A percentile compares a stretch with the other conserved stretches of the same genome.
Evolutionary conservation across 2,113 vertebrate species (phyloP).

Genomic region (Pantherophis guttatus): DNA sequence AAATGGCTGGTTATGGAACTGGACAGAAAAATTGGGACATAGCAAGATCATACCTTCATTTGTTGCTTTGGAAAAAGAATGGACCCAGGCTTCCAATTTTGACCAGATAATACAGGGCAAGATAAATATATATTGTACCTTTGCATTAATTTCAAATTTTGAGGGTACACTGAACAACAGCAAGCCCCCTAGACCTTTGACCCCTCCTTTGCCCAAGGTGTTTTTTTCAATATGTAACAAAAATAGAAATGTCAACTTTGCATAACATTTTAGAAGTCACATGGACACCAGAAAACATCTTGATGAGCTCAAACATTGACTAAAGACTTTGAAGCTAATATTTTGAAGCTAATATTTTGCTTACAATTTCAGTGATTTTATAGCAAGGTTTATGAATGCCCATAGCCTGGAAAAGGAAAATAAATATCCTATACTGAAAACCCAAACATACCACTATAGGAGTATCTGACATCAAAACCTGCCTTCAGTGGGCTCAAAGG

Average conservation of each 20-base stretch:
- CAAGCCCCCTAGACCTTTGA: neutral
- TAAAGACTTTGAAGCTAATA: neutral
- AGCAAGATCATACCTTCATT: neutral
- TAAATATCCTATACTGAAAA: neutral
- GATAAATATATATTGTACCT: neutral
- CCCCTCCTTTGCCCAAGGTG: neutral
- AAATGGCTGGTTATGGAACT: neutral
- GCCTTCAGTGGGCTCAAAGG: neutral
- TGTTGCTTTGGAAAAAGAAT: neutral
- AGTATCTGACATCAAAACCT: neutral
- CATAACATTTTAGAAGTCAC: neutral
- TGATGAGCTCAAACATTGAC: neutral
- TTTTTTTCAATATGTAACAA: neutral
- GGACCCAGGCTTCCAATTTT: neutral
- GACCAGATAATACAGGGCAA: neutral
- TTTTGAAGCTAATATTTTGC: neutral
- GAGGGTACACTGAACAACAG: neutral
- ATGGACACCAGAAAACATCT: neutral
- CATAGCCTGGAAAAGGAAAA: neutral
- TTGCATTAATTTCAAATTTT: neutral
- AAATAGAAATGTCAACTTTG: neutral
- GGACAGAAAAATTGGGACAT: neutral
- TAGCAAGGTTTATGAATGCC: neutral
- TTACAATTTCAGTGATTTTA: neutral
- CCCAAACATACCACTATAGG: neutral